Percentiles rank a stretch among this genome's conserved stretches.
These are phyloP conservation scores for Heterodera filipjevi DNA, from an alignment of 2,888 invertebrate species.

Conservation along the genomic window DNA sequence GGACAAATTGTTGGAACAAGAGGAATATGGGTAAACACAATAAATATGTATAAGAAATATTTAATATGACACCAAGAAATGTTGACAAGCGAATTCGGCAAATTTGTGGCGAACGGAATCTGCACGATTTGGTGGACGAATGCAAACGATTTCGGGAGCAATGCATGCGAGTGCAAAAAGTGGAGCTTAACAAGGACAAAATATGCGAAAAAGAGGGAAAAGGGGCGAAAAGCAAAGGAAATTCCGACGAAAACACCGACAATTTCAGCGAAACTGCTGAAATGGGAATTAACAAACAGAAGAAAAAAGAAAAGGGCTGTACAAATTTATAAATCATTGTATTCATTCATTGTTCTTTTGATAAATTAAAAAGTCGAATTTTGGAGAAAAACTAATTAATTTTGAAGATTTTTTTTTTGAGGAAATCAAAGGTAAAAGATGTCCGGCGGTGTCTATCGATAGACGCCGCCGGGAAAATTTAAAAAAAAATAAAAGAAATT, in stretches of 20 bases:
- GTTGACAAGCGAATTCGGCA: constrained; percentile 58
- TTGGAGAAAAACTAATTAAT: too few relatives aligned
- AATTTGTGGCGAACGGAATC: constrained; percentile 54
- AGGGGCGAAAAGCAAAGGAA: not conserved
- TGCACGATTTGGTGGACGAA: constrained; percentile 61
- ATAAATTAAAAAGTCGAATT: too few relatives aligned
- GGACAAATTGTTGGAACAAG: constrained; percentile 55
- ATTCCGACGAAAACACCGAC: not conserved
- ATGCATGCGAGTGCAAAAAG: constrained; percentile 46
- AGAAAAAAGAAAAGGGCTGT: not conserved
- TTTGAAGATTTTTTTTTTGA: too few relatives aligned
- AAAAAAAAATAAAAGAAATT: too few relatives aligned
- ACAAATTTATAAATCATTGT: too few relatives aligned
- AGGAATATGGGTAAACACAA: constrained; percentile 53
- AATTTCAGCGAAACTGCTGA: not conserved
- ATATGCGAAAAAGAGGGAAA: not conserved
- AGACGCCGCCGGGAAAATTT: too few relatives aligned
- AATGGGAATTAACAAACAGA: not conserved
- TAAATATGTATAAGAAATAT: not conserved
- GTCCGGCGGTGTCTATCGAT: too few relatives aligned
- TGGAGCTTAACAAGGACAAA: constrained; percentile 21
- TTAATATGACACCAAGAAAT: not conserved
- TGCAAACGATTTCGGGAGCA: constrained; percentile 59
- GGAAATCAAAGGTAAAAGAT: too few relatives aligned
- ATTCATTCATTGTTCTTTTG: too few relatives aligned